These are phyloP conservation scores for Microhierax caerulescens DNA, from an alignment of 2,797 vertebrate genomes.

Conservation along the genomic window DNA sequence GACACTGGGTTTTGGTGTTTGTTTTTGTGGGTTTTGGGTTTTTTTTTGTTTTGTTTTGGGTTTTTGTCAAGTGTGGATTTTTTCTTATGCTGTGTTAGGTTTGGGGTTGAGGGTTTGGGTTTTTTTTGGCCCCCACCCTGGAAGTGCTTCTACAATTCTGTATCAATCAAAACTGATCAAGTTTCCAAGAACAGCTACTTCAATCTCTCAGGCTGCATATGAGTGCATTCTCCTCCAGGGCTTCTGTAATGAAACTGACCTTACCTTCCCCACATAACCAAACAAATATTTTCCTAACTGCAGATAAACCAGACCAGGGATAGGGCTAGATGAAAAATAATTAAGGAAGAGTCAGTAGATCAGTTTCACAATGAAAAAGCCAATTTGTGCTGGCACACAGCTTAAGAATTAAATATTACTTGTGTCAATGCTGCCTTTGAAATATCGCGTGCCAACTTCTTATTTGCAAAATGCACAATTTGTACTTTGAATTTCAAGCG, in stretches of 20 bases:
- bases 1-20: background rate
- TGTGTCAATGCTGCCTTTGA: background rate
- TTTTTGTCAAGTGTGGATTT: background rate
- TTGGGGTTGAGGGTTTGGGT: background rate
- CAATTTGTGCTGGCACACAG: background rate
- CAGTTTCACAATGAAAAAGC: background rate
- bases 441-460: background rate
- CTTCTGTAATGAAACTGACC: background rate
- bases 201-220: background rate
- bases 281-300: background rate
- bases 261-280: background rate
- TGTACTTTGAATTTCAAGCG: background rate
- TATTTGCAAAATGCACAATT: background rate
- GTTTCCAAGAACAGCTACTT: background rate
- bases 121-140: background rate
- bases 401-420: background rate
- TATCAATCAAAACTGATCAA: background rate
- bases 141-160: background rate
- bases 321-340: background rate
- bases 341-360: background rate
- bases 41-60: background rate
- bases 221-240: background rate
- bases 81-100: rapidly evolving
- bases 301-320: background rate
- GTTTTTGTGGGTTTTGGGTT: background rate